Evolutionary conservation across 2,888 invertebrate genomes (phyloP).

Genomic region (Penaeus monodon): DNA sequence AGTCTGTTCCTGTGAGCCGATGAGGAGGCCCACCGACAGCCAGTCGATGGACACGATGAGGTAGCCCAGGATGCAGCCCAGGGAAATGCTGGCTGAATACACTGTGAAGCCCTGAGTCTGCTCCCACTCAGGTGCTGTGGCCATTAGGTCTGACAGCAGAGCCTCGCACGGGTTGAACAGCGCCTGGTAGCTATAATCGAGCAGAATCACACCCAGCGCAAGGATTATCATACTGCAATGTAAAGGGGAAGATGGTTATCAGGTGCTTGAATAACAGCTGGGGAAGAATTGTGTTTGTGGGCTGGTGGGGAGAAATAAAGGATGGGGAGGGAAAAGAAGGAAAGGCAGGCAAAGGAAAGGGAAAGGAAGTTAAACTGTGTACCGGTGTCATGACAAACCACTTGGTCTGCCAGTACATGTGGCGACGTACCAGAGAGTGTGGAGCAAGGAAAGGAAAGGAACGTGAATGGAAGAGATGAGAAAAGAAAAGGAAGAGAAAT

Average conservation of each 20-base stretch:
- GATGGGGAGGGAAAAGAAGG: too few relatives aligned
- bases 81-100: constrained; percentile 68
- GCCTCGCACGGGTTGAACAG: constrained; percentile 68
- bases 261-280: too few relatives aligned
- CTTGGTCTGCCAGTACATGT: too few relatives aligned
- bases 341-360: too few relatives aligned
- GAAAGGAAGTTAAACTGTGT: too few relatives aligned
- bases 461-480: too few relatives aligned
- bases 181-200: constrained; percentile 67
- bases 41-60: constrained; percentile 68
- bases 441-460: too few relatives aligned
- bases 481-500: too few relatives aligned
- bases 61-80: constrained; percentile 68
- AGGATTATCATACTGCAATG: constrained; percentile 57
- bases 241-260: not conserved
- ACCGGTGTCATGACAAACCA: too few relatives aligned
- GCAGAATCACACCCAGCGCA: constrained; percentile 67
- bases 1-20: constrained; percentile 67
- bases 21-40: constrained; percentile 60
- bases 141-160: constrained; percentile 67
- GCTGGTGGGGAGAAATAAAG: too few relatives aligned
- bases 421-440: too few relatives aligned
- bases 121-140: constrained; percentile 49
- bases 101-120: constrained; percentile 67
- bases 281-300: too few relatives aligned